Evolutionary conservation across 2,113 vertebrate genomes (phyloP), one percentile per base, ranked within the genome.

Genomic region (Corythaixoides concolor): DNA sequence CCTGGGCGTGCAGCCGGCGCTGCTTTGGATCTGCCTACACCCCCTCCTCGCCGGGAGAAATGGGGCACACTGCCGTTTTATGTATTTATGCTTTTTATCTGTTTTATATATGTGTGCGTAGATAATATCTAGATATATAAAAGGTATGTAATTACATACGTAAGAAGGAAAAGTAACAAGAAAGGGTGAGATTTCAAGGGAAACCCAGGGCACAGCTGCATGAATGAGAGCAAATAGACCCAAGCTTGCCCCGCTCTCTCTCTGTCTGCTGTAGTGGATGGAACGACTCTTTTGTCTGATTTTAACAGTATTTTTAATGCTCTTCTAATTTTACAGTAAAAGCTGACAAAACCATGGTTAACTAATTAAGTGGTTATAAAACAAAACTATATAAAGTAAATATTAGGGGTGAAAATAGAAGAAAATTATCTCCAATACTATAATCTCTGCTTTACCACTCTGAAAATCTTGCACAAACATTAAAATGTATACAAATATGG

Each of bases 21-120:
- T 11, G 72, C 73, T 6, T 5, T 82, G 43, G 70, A 75, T 23
- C 96, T 13, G 62, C 67, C 60, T 28, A 9, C 86, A 52, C 52
- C 56, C 50, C 22, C 76, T 53, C 39, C 53, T 32, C 59, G 15
- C 20, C 2, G 33, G 7, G 2, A 68, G 30, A 5, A 35, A 32
- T 52, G 12, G 43, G n/a, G 32, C 30, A 24, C 0, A 0, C 62
- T 75, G 70, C 37, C 56, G 58, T 43, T 11, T 28, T 1, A 67
- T 3, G 8, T 3, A 8, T 22, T 49, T n/a, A 1, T 10, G 64
- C 13, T 32, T 15, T 78, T 43, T 12, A 30, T 20, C 3, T 32
- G 12, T 45, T 58, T 43, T 21, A 43, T 9, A 26, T 6, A 39
- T 0, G 0, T 4, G 9, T 2, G 3, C 23, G 30, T 11, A 33